Evolutionary conservation across 1,140 invertebrate genomes (phyloP).

Genomic region (Chionoecetes opilio): DNA sequence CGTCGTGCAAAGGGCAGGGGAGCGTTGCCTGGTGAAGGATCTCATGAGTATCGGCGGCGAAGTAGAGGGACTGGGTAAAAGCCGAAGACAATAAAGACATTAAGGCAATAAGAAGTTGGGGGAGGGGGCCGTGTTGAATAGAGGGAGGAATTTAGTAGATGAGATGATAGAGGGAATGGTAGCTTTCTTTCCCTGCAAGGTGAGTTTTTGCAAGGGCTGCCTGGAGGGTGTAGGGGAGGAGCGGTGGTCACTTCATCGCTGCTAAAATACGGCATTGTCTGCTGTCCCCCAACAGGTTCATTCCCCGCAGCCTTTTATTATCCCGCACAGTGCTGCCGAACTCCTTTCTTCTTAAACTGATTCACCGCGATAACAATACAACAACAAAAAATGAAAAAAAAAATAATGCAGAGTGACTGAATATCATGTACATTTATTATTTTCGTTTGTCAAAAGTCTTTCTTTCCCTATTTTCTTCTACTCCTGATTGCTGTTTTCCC

Average conservation of each 20-base stretch:
- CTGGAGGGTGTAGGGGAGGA: background rate
- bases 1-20: background rate
- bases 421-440: no score
- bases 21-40: background rate
- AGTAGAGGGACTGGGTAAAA: background rate
- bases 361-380: no score
- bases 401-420: no score
- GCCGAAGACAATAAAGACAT: background rate
- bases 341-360: no score
- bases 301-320: background rate
- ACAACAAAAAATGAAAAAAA: no score
- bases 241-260: background rate
- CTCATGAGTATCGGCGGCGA: background rate
- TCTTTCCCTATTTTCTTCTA: background rate
- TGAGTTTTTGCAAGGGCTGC: background rate
- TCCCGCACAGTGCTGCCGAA: background rate
- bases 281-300: background rate
- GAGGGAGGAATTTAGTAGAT: background rate
- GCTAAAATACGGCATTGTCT: background rate
- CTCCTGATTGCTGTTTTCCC: background rate
- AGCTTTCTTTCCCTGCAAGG: background rate
- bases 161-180: background rate
- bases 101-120: no score
- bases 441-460: background rate
- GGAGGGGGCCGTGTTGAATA: background rate